These are phyloP conservation scores for Edolisoma coerulescens DNA, from an alignment of 2,113 vertebrate genomes.

Conservation along the genomic window DNA sequence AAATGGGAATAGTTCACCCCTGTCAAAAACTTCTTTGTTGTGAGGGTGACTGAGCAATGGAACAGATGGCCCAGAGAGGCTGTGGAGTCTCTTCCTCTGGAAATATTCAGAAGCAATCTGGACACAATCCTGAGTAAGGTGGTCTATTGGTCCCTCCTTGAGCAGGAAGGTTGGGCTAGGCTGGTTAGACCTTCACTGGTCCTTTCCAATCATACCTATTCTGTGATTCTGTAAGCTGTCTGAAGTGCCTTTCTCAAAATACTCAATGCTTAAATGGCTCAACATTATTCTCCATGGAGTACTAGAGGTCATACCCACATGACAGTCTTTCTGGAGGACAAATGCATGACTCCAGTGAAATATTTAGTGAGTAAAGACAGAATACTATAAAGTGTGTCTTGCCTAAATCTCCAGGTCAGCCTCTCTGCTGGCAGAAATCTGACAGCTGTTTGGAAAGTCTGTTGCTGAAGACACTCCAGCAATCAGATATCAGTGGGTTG, in stretches of 20 bases:
- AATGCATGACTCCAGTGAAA: neutral
- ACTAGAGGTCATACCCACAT: neutral
- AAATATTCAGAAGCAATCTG: neutral
- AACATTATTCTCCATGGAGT: neutral
- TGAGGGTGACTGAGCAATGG: neutral
- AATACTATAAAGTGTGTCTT: neutral
- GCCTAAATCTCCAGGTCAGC: neutral
- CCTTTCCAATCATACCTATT: neutral
- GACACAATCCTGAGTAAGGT: neutral
- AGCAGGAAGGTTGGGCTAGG: neutral
- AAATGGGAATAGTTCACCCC: neutral
- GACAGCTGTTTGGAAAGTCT: constrained; percentile 12
- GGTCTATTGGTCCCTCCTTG: neutral
- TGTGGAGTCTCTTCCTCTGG: neutral
- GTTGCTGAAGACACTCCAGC: constrained; percentile 10
- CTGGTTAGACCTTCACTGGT: neutral
- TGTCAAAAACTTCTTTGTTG: neutral
- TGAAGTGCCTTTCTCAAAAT: neutral
- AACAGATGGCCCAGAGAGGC: neutral
- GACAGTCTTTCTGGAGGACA: neutral
- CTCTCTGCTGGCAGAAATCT: neutral
- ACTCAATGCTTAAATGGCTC: neutral
- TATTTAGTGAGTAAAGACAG: neutral
- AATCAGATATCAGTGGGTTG: neutral
- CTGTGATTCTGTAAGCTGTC: neutral